Evolutionary conservation across 2,888 invertebrate genomes (phyloP).

Genomic region (Diarsia dahlii): DNA sequence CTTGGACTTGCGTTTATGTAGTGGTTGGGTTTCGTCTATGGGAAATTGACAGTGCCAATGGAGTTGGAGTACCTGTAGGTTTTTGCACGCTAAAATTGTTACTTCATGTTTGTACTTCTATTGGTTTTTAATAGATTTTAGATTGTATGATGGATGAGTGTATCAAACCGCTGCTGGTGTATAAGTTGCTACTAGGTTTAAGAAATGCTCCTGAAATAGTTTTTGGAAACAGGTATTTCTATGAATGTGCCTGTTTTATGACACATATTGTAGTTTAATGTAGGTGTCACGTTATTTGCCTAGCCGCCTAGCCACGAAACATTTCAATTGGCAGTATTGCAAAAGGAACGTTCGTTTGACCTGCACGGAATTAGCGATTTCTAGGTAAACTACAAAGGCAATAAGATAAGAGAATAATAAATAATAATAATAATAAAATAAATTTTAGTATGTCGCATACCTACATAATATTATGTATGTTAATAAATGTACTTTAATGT

Average conservation of each 20-base stretch:
- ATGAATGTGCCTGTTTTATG: not conserved
- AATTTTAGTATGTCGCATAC: constrained; percentile 24
- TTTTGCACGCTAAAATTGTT: not conserved
- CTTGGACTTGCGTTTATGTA: not conserved
- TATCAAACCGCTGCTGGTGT: not conserved
- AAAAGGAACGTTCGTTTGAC: constrained; percentile 21
- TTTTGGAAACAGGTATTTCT: not conserved
- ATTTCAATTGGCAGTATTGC: constrained; percentile 23
- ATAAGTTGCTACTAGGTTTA: not conserved
- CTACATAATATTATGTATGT: not conserved
- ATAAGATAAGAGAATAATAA: no score
- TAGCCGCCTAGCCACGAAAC: not conserved
- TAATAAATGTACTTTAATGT: no score
- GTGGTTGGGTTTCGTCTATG: not conserved
- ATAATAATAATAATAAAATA: no score
- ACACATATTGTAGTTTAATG: not conserved
- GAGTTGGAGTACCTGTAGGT: no score
- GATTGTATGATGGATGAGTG: not conserved
- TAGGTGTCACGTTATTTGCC: not conserved
- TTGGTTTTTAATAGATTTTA: not conserved
- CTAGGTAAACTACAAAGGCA: constrained; percentile 17
- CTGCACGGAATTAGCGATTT: constrained; percentile 40
- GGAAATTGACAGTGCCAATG: no score
- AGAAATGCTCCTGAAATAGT: not conserved
- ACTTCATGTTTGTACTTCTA: not conserved